Conservation (phyloP, 1,140 invertebrate species). For the Drosophila takahashii region DNA sequence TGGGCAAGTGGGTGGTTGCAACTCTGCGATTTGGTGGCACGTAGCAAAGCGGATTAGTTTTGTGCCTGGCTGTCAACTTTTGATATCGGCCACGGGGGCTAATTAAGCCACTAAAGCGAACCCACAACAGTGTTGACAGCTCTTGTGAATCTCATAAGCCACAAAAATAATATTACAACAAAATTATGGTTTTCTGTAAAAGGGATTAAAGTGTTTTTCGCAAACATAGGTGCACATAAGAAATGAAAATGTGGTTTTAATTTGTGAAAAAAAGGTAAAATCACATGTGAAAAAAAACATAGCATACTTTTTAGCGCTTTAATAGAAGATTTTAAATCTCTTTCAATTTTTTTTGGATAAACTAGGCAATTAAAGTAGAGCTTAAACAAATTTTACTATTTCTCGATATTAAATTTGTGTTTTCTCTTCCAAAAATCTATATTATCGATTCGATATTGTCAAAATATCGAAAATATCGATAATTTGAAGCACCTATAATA, state of each 20-base stretch:
- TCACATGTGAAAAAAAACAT: no score
- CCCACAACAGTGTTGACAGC: constrained; percentile 26
- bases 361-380: no score
- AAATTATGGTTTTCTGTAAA: background rate
- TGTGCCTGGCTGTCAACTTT: constrained; percentile 75
- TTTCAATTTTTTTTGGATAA: no score
- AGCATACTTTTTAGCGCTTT: background rate
- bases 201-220: background rate
- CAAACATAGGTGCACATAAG: background rate
- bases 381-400: no score
- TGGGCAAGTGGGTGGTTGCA: constrained; percentile 1
- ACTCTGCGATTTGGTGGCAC: constrained; percentile 65
- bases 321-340: background rate
- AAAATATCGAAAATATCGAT: no score
- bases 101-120: constrained; percentile 22
- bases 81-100: constrained; percentile 18
- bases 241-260: background rate
- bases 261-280: no score
- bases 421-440: no score
- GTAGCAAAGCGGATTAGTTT: constrained; percentile 77
- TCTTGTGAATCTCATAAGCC: background rate
- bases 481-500: no score
- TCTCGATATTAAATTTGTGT: no score
- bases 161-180: background rate
- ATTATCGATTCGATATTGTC: no score